A percentile compares a stretch with the other conserved stretches of the same genome.
Conservation (phyloP, 2,113 vertebrate genomes). For the Heterocephalus glaber region DNA sequence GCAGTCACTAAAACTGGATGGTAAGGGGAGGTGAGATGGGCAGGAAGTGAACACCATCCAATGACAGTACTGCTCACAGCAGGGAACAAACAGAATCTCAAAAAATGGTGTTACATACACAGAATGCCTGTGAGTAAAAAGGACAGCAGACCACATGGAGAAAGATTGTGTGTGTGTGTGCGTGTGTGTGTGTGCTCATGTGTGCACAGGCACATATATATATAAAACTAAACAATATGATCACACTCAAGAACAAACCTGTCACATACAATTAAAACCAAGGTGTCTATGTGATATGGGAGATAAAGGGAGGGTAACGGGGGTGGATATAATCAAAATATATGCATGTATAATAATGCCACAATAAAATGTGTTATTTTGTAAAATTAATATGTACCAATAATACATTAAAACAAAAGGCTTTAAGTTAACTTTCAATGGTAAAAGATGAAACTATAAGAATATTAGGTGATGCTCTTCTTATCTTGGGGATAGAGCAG, state of each 20-base stretch:
- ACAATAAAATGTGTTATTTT: not conserved
- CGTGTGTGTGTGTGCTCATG: not conserved
- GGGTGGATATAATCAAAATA: not conserved
- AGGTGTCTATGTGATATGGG: not conserved
- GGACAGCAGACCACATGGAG: not conserved
- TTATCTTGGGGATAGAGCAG: not conserved
- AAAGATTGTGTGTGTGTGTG: not conserved
- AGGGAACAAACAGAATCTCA: not conserved
- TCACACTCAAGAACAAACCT: not conserved
- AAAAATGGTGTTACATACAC: not conserved
- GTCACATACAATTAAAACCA: not conserved
- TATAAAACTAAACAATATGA: not conserved
- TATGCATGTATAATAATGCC: not conserved
- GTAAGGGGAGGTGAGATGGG: not conserved
- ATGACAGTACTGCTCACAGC: not conserved
- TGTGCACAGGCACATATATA: not conserved
- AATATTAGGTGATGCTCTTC: not conserved
- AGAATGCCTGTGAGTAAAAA: not conserved
- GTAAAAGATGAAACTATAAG: not conserved
- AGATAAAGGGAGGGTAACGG: not conserved
- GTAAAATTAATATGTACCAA: not conserved
- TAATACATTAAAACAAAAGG: not conserved
- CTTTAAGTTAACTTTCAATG: not conserved
- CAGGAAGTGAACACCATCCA: no score
- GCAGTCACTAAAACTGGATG: not conserved